phyloP scores from a whole-genome alignment of 2,888 invertebrate species.

The Tricholauxania praeusta region DNA sequence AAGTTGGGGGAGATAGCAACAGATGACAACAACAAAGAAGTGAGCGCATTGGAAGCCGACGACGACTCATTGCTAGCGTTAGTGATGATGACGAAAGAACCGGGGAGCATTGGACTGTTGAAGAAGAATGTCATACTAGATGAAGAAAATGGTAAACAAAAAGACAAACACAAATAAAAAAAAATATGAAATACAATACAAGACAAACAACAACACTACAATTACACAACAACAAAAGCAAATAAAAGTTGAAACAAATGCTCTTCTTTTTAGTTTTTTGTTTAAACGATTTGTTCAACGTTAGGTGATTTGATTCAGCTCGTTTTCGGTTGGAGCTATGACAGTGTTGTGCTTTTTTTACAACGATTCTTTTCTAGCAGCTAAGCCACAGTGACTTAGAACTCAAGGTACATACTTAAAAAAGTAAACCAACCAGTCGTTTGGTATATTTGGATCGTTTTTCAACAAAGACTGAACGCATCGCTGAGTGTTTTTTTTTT shows the following conservation, averaged over 20 bases:
- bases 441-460: no score
- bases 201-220: conserved; percentile 33
- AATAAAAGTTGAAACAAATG: not conserved
- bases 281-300: not conserved
- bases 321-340: no score
- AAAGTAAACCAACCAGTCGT: no score
- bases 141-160: conserved; percentile 42
- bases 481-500: no score
- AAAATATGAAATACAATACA: conserved; percentile 25
- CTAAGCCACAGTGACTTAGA: no score
- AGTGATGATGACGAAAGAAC: conserved; percentile 7
- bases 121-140: conserved; percentile 29
- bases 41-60: not conserved
- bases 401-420: no score
- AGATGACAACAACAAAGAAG: not conserved
- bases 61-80: conserved; percentile 5
- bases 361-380: no score
- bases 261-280: no score
- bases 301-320: no score
- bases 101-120: conserved; percentile 24
- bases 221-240: conserved; percentile 25
- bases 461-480: no score
- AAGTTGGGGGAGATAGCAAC: not conserved
- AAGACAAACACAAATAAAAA: conserved; percentile 13
- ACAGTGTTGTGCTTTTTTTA: no score